Evolutionary conservation across 2,797 vertebrate genomes (phyloP), one percentile per base, ranked within the genome.

Genomic region (Leptoclinus maculatus): DNA sequence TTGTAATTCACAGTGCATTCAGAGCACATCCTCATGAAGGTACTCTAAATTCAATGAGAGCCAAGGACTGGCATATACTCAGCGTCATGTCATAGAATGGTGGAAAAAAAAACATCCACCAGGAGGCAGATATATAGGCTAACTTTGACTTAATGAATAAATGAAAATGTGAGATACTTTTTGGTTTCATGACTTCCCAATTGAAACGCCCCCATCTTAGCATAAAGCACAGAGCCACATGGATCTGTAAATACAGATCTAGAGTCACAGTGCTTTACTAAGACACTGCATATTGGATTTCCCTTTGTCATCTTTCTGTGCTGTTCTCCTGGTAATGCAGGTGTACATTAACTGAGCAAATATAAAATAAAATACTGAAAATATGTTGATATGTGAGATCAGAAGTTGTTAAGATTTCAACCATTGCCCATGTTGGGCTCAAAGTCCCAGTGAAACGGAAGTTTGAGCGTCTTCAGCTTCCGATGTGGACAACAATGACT

Each of bases 1-100:
- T 66, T 13, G 32, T 75, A 56, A 83, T 73, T 79, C 82, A 78
- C 53, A 38, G 66, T 27, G 23, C 58, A 70, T 80, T 75, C 73
- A 65, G 6, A 47, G 49, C 41, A 29, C 76, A 70, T 38, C 58
- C 64, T 69, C 54, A 83, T 27, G 56, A 65, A 71, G 70, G 66
- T 56, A 59, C 63, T 66, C 59, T 69, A 38, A 32, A 82, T 76
- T 85, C n/a, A 58, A 41, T 56, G 64, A 49, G 70, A 66, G 56
- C 83, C 58, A 69, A 69, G 63, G 71, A 53, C 36, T 29, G 27
- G 27, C 13, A 34, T 41, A 45, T 29, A 62, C 1, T 12, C 38
- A 39, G 32, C n/a, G 60, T 23, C 13, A 41, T 16, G n/a, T 25
- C n/a, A 41, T 39, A 41, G 7, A 41, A 8, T 59, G 19, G 34